Evolutionary conservation across 1,140 invertebrate species (phyloP).

Genomic region (Battus philenor): DNA sequence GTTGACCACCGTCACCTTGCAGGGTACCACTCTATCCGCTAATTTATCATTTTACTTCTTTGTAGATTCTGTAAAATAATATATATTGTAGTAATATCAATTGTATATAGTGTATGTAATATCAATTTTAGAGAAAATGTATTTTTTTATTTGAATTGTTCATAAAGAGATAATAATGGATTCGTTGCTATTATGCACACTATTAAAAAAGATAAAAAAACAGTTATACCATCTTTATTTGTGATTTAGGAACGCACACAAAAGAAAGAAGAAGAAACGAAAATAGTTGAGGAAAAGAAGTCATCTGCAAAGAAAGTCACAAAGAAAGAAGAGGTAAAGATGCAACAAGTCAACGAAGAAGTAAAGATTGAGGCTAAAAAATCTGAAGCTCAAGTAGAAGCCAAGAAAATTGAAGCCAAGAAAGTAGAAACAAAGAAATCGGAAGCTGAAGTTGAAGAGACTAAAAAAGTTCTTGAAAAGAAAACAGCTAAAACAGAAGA

Average conservation of each 20-base stretch:
- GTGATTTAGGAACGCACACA: conserved; percentile 16
- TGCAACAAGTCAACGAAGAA: conserved; percentile 57
- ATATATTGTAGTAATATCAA: too few species aligned
- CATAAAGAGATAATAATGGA: too few species aligned
- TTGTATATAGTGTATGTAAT: too few species aligned
- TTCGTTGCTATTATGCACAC: too few species aligned
- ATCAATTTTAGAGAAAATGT: too few species aligned
- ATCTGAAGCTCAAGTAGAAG: conserved; percentile 54
- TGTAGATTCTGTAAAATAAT: too few species aligned
- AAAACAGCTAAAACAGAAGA: conserved; percentile 74
- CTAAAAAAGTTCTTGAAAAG: conserved; percentile 72
- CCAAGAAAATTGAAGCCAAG: conserved; percentile 46
- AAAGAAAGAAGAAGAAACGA: conserved; percentile 46
- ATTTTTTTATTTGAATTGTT: too few species aligned
- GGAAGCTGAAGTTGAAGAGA: conserved; percentile 69
- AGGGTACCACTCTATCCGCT: too few species aligned
- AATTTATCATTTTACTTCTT: too few species aligned
- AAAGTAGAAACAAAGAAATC: conserved; percentile 59
- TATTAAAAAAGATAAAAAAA: too few species aligned
- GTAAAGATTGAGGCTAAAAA: conserved; percentile 64
- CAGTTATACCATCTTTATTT: too few species aligned
- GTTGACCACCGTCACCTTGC: too few species aligned
- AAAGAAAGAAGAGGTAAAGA: conserved; percentile 68
- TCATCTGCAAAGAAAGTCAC: conserved; percentile 57
- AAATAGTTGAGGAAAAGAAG: conserved; percentile 57